Conservation (phyloP, 2,888 invertebrate genomes). For the Allophyes oxyacanthae region DNA sequence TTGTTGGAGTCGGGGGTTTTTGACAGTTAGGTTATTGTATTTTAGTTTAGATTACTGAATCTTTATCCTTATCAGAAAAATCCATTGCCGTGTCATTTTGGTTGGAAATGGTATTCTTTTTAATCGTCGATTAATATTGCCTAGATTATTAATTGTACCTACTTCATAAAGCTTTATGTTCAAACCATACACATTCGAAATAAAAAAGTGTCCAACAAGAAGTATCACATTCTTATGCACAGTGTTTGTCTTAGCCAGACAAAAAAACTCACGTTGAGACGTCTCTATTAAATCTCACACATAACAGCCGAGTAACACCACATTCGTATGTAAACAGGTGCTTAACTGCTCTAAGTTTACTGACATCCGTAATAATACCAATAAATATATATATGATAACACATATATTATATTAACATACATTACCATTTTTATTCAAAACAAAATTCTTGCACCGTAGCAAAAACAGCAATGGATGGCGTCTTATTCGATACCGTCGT, state of each 20-base stretch:
- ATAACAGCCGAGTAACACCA: slow-evolving; percentile 69
- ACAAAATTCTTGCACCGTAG: neutral
- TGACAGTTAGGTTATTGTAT: too few relatives aligned
- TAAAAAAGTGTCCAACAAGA: slow-evolving; percentile 35
- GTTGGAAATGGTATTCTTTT: too few relatives aligned
- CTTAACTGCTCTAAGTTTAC: slow-evolving; percentile 79
- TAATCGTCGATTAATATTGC: too few relatives aligned
- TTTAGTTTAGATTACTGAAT: too few relatives aligned
- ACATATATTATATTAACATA: slow-evolving; percentile 16
- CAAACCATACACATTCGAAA: slow-evolving; percentile 38
- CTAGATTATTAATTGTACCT: neutral
- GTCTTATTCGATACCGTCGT: slow-evolving; percentile 27
- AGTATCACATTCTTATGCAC: slow-evolving; percentile 66
- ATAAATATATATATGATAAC: slow-evolving; percentile 49
- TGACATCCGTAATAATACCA: slow-evolving; percentile 78
- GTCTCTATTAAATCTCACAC: slow-evolving; percentile 83
- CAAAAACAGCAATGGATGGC: slow-evolving; percentile 51
- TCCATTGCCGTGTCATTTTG: too few relatives aligned
- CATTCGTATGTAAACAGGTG: slow-evolving; percentile 84
- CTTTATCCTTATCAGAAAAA: slow-evolving; percentile 9
- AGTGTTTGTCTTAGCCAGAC: slow-evolving; percentile 68
- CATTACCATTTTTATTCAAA: slow-evolving; percentile 51
- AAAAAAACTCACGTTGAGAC: slow-evolving; percentile 74
- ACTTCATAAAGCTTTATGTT: neutral
- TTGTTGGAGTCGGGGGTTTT: too few relatives aligned